Percentiles rank a stretch among this genome's conserved stretches.
phyloP scores from a whole-genome alignment of 2,888 invertebrate species.

The Endomychus coccineus region DNA sequence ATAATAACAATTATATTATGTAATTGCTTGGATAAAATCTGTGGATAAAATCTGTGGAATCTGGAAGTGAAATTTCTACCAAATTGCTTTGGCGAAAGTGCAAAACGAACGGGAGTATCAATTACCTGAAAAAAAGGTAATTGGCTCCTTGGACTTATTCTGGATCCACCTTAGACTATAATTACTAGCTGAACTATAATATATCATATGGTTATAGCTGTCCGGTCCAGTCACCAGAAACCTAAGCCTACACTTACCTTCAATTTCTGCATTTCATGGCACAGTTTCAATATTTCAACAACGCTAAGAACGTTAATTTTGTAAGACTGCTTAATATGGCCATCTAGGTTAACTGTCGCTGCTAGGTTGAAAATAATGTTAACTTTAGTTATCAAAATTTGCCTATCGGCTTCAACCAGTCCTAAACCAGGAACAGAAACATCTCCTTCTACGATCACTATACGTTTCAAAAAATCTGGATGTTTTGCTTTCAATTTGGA shows the following conservation, averaged over 20 bases:
- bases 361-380: constrained; percentile 78
- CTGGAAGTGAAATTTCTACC: no score
- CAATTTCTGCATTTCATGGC: constrained; percentile 62
- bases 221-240: no score
- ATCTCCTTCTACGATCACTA: constrained; percentile 63
- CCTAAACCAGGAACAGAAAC: constrained; percentile 60
- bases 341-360: constrained; percentile 87
- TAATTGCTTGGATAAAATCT: no score
- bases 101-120: no score
- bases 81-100: no score
- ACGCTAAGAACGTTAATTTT: constrained; percentile 75
- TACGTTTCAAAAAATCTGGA: constrained; percentile 57
- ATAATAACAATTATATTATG: no score
- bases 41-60: no score
- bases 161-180: no score
- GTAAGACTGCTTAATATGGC: constrained; percentile 67
- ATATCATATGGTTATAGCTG: no score
- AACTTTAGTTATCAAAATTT: constrained; percentile 56
- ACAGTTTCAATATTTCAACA: constrained; percentile 64
- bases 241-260: constrained; percentile 49
- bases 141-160: no score
- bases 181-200: no score
- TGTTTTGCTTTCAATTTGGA: constrained; percentile 46
- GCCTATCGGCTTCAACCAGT: constrained; percentile 53
- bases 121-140: no score